These are phyloP conservation scores for Odocoileus hemionus DNA, from an alignment of 2,113 vertebrate genomes.

Conservation along the genomic window DNA sequence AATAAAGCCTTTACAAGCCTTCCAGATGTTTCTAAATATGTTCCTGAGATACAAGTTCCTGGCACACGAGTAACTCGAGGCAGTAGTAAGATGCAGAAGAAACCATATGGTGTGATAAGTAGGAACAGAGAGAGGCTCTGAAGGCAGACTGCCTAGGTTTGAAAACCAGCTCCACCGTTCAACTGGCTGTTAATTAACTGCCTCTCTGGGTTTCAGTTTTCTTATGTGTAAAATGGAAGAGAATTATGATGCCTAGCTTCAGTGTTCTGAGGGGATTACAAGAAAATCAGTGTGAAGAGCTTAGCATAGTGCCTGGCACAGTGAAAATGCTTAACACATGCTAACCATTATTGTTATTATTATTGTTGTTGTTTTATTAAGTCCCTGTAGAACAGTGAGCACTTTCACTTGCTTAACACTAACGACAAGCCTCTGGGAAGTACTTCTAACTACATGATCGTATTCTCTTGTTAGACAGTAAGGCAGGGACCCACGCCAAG, in stretches of 20 bases:
- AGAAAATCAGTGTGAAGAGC: not conserved
- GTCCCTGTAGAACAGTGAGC: not conserved
- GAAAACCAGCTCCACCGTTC: not conserved
- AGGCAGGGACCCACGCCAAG: not conserved
- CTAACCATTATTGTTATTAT: not conserved
- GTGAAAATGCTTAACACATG: not conserved
- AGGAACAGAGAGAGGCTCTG: not conserved
- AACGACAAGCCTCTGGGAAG: not conserved
- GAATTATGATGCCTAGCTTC: not conserved
- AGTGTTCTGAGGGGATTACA: not conserved
- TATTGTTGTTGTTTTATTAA: not conserved
- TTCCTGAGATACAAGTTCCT: not conserved
- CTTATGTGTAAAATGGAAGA: not conserved
- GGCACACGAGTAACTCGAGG: not conserved
- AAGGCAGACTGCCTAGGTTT: not conserved
- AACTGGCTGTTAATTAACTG: not conserved
- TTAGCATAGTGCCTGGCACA: not conserved
- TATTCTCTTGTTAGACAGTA: not conserved
- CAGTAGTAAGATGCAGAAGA: not conserved
- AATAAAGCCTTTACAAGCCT: not conserved
- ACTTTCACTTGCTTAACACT: not conserved
- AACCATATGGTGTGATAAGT: not conserved
- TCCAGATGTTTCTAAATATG: conserved; percentile 8
- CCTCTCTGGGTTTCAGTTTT: not conserved
- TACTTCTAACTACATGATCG: not conserved